Percentiles rank a stretch among this genome's conserved stretches.
phyloP scores from a whole-genome alignment of 1,140 invertebrate genomes.

The Hirudo medicinalis region DNA sequence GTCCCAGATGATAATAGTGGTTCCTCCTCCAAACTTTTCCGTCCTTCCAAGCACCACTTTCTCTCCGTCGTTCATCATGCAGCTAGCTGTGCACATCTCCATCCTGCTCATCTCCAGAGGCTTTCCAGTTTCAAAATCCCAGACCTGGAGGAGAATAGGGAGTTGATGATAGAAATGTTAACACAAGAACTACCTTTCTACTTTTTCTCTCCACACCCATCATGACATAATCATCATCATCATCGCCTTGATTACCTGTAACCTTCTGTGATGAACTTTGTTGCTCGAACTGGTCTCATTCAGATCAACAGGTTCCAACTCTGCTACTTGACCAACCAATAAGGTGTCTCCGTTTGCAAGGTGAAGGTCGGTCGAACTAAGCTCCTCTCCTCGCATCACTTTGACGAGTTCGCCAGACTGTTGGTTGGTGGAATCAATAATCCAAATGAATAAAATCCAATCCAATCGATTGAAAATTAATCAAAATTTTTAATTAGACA shows the following conservation, averaged over 20 bases:
- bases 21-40: constrained; percentile 37
- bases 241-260: constrained; percentile 30
- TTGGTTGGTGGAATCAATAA: neutral
- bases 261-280: constrained; percentile 33
- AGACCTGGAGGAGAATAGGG: constrained; percentile 30
- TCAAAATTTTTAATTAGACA: neutral
- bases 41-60: constrained; percentile 36
- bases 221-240: neutral
- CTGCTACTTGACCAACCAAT: constrained; percentile 38
- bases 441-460: too few species aligned
- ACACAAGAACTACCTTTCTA: too few species aligned
- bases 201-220: too few species aligned
- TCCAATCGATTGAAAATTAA: neutral
- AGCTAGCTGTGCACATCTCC: constrained; percentile 36
- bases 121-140: constrained; percentile 38
- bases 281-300: constrained; percentile 28
- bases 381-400: constrained; percentile 37
- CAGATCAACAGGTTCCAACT: constrained; percentile 30
- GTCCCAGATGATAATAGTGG: constrained; percentile 37
- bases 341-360: constrained; percentile 35
- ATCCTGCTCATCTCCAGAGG: constrained; percentile 35
- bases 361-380: constrained; percentile 38
- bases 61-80: constrained; percentile 35
- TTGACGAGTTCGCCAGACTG: constrained; percentile 38
- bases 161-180: too few species aligned